phyloP scores from a whole-genome alignment of 1,140 invertebrate species.

The Drosophila gunungcola region DNA sequence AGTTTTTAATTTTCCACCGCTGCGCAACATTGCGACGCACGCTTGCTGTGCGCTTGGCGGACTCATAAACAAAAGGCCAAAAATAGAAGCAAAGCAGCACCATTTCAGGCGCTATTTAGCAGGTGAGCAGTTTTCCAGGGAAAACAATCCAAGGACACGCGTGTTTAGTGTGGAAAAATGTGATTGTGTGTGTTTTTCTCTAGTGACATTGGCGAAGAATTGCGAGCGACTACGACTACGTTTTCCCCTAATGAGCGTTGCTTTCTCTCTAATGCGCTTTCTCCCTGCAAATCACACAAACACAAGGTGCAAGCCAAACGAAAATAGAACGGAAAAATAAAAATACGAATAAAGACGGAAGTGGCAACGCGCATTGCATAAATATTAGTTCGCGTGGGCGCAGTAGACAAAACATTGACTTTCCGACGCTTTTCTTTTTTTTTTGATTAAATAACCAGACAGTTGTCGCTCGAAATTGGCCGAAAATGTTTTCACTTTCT shows the following conservation, averaged over 20 bases:
- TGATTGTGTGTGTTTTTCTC: constrained; percentile 20
- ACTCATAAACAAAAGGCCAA: constrained; percentile 73
- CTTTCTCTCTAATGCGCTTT: constrained; percentile 73
- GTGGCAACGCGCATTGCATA: constrained; percentile 63
- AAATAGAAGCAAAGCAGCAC: constrained; percentile 58
- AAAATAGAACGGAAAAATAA: constrained; percentile 54
- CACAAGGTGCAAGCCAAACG: background rate
- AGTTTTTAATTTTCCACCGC: constrained; percentile 66
- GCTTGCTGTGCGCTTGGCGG: constrained; percentile 13
- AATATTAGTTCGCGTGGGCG: constrained; percentile 56
- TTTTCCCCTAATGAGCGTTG: constrained; percentile 43
- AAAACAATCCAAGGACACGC: constrained; percentile 62
- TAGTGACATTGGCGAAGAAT: constrained; percentile 48
- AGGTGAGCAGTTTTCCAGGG: constrained; percentile 64
- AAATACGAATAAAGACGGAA: constrained; percentile 60
- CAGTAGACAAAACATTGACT: constrained; percentile 61
- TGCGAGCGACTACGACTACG: constrained; percentile 4
- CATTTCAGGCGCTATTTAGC: constrained; percentile 44
- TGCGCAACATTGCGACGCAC: constrained; percentile 46
- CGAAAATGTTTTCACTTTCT: constrained; percentile 77
- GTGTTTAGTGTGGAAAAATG: constrained; percentile 9
- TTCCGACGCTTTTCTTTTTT: constrained; percentile 33
- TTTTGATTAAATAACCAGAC: constrained; percentile 68
- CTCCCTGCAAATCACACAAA: constrained; percentile 34
- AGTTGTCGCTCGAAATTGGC: constrained; percentile 41